These are phyloP conservation scores for Porites rus DNA, from an alignment of 92 coral and sea anemone genomes.

Conservation along the genomic window DNA sequence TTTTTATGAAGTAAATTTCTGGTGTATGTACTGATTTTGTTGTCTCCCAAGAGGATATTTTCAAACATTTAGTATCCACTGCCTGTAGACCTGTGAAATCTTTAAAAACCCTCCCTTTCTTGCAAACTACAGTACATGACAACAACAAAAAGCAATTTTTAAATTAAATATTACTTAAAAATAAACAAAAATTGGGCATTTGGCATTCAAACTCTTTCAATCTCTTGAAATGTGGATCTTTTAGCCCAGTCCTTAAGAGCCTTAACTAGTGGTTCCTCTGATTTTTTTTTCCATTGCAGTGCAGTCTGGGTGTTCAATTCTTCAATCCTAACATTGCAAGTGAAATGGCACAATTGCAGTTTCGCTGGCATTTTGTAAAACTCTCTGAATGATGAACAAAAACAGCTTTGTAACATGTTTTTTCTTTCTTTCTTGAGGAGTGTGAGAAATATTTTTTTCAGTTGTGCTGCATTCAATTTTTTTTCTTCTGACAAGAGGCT, in stretches of 20 bases:
- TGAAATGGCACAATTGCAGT: conserved; percentile 42
- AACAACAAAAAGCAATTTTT: conserved; percentile 16
- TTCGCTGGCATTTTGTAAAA: too few relatives aligned
- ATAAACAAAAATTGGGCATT: conserved; percentile 10
- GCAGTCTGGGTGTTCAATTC: too few relatives aligned
- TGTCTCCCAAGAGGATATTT: conserved; percentile 16
- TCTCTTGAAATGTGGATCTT: background rate
- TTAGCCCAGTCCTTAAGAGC: background rate
- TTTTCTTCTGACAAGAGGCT: too few relatives aligned
- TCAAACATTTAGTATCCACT: conserved; percentile 14
- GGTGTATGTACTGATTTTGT: conserved; percentile 15
- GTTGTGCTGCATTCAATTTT: too few relatives aligned
- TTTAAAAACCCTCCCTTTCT: conserved; percentile 15
- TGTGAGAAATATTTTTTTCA: too few relatives aligned
- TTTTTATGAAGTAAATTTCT: conserved; percentile 15
- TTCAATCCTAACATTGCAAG: conserved; percentile 48
- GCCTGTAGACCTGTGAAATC: conserved; percentile 20
- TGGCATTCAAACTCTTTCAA: conserved; percentile 9
- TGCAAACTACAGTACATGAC: conserved; percentile 9
- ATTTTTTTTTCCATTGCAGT: conserved; percentile 2
- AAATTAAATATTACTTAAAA: conserved; percentile 13
- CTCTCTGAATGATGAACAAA: too few relatives aligned
- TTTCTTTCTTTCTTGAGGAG: too few relatives aligned
- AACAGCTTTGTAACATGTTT: too few relatives aligned
- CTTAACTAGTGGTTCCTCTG: background rate